Conservation (phyloP, 2,888 invertebrate genomes). For the Agrochola lota region DNA sequence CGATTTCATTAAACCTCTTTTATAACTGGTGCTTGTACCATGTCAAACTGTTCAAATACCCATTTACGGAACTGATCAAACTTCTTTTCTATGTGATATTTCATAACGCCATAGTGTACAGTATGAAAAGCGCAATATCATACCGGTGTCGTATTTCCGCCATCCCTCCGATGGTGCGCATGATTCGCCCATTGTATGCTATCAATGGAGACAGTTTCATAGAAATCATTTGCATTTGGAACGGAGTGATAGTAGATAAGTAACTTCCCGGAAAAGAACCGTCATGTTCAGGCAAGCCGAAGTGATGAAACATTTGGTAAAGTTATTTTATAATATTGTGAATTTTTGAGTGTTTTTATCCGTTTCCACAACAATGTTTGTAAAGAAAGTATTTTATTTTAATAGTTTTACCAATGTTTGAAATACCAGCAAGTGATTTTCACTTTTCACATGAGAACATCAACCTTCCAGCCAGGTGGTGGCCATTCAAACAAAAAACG, state of each 20-base stretch:
- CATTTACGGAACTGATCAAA: slow-evolving; percentile 42
- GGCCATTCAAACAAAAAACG: neutral
- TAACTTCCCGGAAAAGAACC: neutral
- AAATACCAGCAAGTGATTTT: neutral
- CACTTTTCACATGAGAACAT: neutral
- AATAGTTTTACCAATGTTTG: neutral
- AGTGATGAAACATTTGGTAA: neutral
- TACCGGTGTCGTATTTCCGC: slow-evolving; percentile 75
- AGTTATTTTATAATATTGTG: neutral
- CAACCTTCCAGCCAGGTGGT: neutral
- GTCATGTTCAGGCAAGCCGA: neutral
- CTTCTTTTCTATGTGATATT: slow-evolving; percentile 48
- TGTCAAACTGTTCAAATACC: slow-evolving; percentile 37
- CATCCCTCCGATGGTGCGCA: slow-evolving; percentile 66
- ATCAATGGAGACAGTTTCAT: slow-evolving; percentile 66
- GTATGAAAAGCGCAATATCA: slow-evolving; percentile 71
- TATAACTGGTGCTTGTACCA: slow-evolving; percentile 15
- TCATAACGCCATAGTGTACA: slow-evolving; percentile 46
- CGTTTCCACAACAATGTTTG: neutral
- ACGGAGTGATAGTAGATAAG: slow-evolving; percentile 20
- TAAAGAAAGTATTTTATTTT: too few species aligned
- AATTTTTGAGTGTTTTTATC: neutral
- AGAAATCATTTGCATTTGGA: slow-evolving; percentile 64
- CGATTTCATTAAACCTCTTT: slow-evolving; percentile 25
- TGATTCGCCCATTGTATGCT: slow-evolving; percentile 78